Base-by-base conservation (phyloP, 2,797 vertebrate genomes). In the Gila robusta region DNA sequence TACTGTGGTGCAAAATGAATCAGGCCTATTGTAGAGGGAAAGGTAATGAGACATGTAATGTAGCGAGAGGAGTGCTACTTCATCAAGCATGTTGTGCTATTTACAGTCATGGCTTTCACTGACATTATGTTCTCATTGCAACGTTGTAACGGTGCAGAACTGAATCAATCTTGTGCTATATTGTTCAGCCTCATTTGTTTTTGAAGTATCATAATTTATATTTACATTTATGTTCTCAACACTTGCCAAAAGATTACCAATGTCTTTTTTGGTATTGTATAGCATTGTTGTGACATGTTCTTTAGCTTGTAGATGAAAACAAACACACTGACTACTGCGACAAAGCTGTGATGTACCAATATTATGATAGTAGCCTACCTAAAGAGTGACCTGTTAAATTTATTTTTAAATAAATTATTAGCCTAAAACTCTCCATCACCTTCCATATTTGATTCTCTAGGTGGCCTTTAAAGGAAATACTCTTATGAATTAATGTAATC, bases 11-110 rank as follows among this genome's bases (percentile, higher is more conserved):
- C 76, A 49, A 82, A 82, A 83, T 83, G 54, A 86, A 86, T 80
- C 54, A 80, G 69, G 28, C 47, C 72, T 74, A 77, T 83, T 79
- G 72, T 70, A 82, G 82, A 82, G 44, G 76, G 56, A 83, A 86
- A 83, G 76, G 49, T 86, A 88, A 86, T 88, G 84, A 86, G 74
- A 83, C 76, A 59, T 86, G 69, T 86, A 86, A 81, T 83, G 59
- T 74, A 70, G 52, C 56, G 39, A 81, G 9, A 59, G 76, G 44
- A 80, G 74, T 16, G 28, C n/a, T 35, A 86, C 59, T 86, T 83
- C 28, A 83, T 83, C 82, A 79, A 83, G 79, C 37, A 54, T 78
- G 49, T 81, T 84, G 47, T 62, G 56, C 59, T 79, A 83, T 80
- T 69, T 80, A 76, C 6, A 6, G 59, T 74, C 39, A 67, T 35